These are phyloP conservation scores for Acridotheres tristis DNA, from an alignment of 2,797 vertebrate species.

Conservation along the genomic window DNA sequence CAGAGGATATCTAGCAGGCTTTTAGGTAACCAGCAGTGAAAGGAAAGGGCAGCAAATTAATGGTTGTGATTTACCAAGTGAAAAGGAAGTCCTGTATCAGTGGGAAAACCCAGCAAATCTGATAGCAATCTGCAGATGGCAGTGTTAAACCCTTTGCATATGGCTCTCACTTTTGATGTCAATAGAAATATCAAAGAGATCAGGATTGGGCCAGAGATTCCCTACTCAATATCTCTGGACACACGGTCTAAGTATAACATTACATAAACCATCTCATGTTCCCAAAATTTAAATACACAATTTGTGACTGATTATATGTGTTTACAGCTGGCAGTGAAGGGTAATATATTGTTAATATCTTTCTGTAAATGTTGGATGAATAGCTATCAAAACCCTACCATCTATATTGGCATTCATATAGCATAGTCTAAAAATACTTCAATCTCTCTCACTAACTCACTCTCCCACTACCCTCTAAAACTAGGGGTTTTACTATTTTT, in stretches of 20 bases:
- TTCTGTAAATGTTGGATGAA: constrained; percentile 67
- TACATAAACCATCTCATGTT: constrained; percentile 64
- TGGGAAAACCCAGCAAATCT: not conserved
- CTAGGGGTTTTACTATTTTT: constrained; percentile 69
- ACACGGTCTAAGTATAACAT: constrained; percentile 51
- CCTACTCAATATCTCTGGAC: constrained; percentile 36
- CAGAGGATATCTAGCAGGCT: not conserved
- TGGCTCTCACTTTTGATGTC: not conserved
- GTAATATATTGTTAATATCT: constrained; percentile 72
- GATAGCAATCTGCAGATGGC: constrained; percentile 15
- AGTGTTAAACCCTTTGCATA: not conserved
- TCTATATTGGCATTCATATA: constrained; percentile 67
- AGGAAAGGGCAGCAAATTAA: not conserved
- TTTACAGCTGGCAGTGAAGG: constrained; percentile 69
- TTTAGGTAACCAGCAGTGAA: not conserved
- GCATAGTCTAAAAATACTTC: constrained; percentile 68
- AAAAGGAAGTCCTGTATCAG: not conserved
- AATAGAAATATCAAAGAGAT: not conserved
- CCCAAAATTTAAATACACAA: constrained; percentile 74
- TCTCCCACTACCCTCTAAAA: constrained; percentile 47
- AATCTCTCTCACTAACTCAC: constrained; percentile 57
- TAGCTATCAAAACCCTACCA: constrained; percentile 67
- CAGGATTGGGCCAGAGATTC: not conserved
- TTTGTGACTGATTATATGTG: constrained; percentile 72
- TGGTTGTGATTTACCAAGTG: not conserved